Base-by-base conservation (phyloP, 2,888 invertebrate genomes). In the Dryocosmus kuriphilus region DNA sequence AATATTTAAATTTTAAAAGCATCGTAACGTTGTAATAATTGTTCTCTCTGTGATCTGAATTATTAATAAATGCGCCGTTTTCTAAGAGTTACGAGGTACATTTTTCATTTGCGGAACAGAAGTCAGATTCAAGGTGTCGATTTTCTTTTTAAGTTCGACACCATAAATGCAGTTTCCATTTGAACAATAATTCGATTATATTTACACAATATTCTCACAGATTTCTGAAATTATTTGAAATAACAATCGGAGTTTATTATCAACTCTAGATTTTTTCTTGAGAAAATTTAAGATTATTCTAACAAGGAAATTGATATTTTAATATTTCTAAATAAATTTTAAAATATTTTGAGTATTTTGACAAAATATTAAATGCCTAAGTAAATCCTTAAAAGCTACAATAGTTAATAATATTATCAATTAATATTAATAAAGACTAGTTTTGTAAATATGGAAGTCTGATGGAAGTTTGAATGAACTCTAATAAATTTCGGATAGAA, bases 41-140 rank as follows among this genome's bases (percentile, higher is more conserved):
- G 79, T 84, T 85, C 75, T 76, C 76, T 84, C 84, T 86, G 84
- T 85, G 84, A 86, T 84, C 80, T 79, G 78, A 87, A 85, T 83
- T 80, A 83, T 83, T 74, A 77, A 83, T 82, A 80, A 71, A 71
- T 71, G 67, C 67, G 19, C 67, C 51, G 51, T 46, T 51, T 51
- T 19, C n/a, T 71, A 71, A 71, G 11, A 51, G n/a, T 71, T 71
- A 30, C n/a, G 46, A 38, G 22, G 35, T 65, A 65, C 14, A 57
- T 24, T 2, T 57, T 57, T 24, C 24, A 57, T 57, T 57, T 57
- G 5, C 6, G 1, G n/a, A 55, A 55, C n/a, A n/a, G n/a, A 55
- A 55, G n/a, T n/a, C 19, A 51, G 35, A 38, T 30, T 67, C 22
- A 9, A 57, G 57, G 24, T 27, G 22, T 57, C 22, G 16, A 57